Base-by-base conservation (phyloP, 2,797 vertebrate species). In the Salmo trutta region DNA sequence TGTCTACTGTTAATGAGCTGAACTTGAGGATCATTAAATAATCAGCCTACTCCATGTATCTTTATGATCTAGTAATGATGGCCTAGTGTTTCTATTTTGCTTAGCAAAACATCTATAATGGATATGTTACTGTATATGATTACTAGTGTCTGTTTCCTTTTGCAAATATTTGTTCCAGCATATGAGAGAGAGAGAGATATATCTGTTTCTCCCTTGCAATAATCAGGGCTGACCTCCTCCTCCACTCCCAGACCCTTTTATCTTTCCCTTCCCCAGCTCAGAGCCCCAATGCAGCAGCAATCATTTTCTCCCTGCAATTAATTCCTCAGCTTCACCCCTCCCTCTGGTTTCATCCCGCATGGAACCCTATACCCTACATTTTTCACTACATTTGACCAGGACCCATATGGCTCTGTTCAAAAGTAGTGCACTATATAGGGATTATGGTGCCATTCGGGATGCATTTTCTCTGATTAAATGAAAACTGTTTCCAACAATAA, bases 401-500 rank as follows among this genome's bases (percentile, higher is more conserved):
- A 7, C 36, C 36, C 36, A 10, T 64, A 12, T 2, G 56, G 10
- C 21, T 64, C 24, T 12, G 21, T 24, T 21, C 56, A 59, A n/a
- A 64, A 27, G 59, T 24, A 19, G 24, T 24, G 10, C 59, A 24
- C 21, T 64, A 27, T 64, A 2, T 3, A 47, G 41, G 59, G 59
- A 64, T 24, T 64, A 27, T 21, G 8, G 59, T 64, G 21, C 21
- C 6, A 64, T 21, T 21, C n/a, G n/a, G 59, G 59, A 62, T 3
- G n/a, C 59, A 24, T 19, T 3, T 74, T 80, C 81, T 77, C 85
- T 86, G 88, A 91, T 84, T 74, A 87, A 90, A 93, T 87, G 75
- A 88, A 90, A 91, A 83, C 77, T 81, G 82, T 87, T 87, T 79
- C 83, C 77, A 84, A 88, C 79, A 83, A 85, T 87, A 83, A 86